Conservation (phyloP, 2,113 vertebrate species). For the Gallinago paraguaiae region DNA sequence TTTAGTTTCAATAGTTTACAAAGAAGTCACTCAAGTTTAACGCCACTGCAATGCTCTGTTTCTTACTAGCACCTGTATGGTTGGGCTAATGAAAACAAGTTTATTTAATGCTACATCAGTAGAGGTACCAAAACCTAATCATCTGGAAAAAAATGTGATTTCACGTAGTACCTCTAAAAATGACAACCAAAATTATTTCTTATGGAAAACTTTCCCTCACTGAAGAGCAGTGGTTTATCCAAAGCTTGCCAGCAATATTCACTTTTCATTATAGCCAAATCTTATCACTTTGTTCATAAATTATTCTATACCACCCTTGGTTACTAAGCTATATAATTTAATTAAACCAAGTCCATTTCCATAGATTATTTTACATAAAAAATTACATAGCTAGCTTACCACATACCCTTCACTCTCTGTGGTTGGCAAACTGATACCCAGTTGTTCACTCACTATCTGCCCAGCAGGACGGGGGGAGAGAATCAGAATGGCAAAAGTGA, state of each 20-base stretch:
- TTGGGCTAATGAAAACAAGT: neutral
- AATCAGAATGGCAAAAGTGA: neutral
- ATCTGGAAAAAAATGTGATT: neutral
- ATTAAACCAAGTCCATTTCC: neutral
- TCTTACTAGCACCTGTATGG: neutral
- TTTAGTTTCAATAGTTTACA: neutral
- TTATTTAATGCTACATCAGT: neutral
- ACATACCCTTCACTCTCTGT: neutral
- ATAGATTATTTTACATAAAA: neutral
- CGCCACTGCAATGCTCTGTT: neutral
- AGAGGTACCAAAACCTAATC: neutral
- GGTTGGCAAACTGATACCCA: neutral
- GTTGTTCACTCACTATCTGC: rapidly evolving
- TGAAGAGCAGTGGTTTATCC: neutral
- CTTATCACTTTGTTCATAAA: neutral
- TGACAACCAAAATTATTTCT: neutral
- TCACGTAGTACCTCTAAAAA: neutral
- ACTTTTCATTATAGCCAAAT: neutral
- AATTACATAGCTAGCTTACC: neutral
- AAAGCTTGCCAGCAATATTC: neutral
- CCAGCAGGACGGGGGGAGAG: rapidly evolving
- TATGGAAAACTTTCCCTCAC: neutral
- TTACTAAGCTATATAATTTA: neutral
- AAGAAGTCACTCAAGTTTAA: neutral
- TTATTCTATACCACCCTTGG: neutral